Evolutionary conservation across 1,140 invertebrate species (phyloP), one percentile per base, ranked within the genome.

Genomic region (Diorhabda elongata): DNA sequence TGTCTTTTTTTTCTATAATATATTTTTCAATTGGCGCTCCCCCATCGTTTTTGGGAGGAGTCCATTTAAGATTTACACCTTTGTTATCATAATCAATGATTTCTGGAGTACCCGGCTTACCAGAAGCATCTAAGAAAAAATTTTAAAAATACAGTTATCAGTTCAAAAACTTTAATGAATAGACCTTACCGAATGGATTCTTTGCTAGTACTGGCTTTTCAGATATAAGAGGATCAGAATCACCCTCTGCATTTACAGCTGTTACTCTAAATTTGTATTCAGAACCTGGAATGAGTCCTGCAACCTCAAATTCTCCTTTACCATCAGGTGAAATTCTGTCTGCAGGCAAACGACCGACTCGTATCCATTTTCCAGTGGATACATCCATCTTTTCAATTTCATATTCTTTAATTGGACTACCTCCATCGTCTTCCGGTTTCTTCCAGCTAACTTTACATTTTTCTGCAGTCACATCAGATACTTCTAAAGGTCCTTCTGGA

Each of bases 201-300:
- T 98, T 98, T 66, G 97, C 97, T 11, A 96, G 83, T 47, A 92
- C 92, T 42, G 91, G 88, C 43, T 88, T 88, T 44, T 94, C 89
- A 45, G 95, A 92, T 58, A 90, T 90, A 43, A 99, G 83, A 4
- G 96, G 96, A 73, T 98, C 96, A 4, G 96, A 97, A 75, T 97
- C 94, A 45, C 97, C 97, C 83, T 98, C 95, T 72, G 94, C 92
- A 80, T 99, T 99, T 64, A 96, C 90, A 61, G 97, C 97, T 0
- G 90, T 92, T 1, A 99, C 97, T 57, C 97, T 85, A 88, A 99
- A 99, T 83, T 97, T 94, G 82, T 99, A 99, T 79, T 97, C 92
- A 70, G 93, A 90, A 5, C 93, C 93, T 26, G 96, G 94, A 76
- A 91, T 93, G 4, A 99, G 84, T 7, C 94, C 93, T 8, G 91